These are phyloP conservation scores for Hydrozoanthus tunicans DNA, from an alignment of 64 coral and sea anemone species.

Conservation along the genomic window DNA sequence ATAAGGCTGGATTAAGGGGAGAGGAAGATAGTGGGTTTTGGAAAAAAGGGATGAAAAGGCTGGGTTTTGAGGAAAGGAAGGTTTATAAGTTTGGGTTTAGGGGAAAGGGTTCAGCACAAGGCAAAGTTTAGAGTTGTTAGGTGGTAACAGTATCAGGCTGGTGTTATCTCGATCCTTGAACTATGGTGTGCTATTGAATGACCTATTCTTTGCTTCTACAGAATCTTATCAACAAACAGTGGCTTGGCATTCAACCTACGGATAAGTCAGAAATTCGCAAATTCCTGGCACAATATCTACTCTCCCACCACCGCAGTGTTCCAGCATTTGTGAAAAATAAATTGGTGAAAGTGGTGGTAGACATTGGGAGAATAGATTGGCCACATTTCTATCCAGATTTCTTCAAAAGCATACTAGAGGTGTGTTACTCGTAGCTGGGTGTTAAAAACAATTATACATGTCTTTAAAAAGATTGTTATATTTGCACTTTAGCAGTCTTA, in stretches of 20 bases:
- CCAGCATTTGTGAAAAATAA: conserved; percentile 88
- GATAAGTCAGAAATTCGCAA: conserved; percentile 88
- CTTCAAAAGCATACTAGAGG: conserved; percentile 88
- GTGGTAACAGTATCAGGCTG: no score
- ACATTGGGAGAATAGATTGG: conserved; percentile 91
- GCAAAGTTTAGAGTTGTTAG: no score
- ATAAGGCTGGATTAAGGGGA: no score
- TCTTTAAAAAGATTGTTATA: no score
- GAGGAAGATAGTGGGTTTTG: no score
- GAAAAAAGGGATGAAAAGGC: no score
- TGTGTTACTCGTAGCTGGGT: background rate
- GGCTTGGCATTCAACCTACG: conserved; percentile 82
- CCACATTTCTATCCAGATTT: conserved; percentile 95
- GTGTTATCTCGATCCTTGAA: no score
- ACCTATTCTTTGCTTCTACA: background rate
- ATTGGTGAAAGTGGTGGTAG: conserved; percentile 88
- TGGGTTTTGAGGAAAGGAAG: no score
- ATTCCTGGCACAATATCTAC: conserved; percentile 89
- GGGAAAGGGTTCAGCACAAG: no score
- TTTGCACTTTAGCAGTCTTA: no score
- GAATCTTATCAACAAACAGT: conserved; percentile 97
- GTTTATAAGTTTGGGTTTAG: no score
- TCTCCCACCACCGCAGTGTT: conserved; percentile 75
- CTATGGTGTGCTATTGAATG: background rate
- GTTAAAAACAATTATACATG: background rate